Evolutionary conservation across 2,888 invertebrate genomes (phyloP).

Genomic region (Keiferia lycopersicella): DNA sequence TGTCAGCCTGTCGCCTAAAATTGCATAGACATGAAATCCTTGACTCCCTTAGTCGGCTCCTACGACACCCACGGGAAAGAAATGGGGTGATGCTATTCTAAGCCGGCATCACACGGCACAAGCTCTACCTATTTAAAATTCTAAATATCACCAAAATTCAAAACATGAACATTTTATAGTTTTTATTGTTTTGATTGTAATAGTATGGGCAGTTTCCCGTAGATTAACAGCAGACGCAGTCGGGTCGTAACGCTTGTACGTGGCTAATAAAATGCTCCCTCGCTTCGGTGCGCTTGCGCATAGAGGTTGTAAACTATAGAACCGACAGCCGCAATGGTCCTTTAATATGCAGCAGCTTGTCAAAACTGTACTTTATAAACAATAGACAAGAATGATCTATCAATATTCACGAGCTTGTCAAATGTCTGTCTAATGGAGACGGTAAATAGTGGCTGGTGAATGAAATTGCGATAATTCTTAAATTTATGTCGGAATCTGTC

Average conservation of each 20-base stretch:
- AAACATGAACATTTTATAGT: neutral
- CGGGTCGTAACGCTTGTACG: constrained; percentile 59
- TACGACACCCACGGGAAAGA: too few relatives aligned
- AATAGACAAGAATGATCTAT: neutral
- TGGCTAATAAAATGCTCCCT: constrained; percentile 68
- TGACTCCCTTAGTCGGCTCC: too few relatives aligned
- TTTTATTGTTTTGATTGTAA: constrained; percentile 25
- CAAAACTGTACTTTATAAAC: neutral
- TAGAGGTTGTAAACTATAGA: constrained; percentile 47
- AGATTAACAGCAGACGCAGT: constrained; percentile 55
- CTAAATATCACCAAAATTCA: neutral
- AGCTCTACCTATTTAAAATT: neutral
- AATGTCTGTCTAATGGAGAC: neutral
- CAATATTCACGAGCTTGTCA: constrained; percentile 2
- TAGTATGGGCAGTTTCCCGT: constrained; percentile 34
- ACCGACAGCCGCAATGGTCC: constrained; percentile 35
- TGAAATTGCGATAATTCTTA: neutral
- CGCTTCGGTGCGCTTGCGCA: constrained; percentile 66
- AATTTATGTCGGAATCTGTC: neutral
- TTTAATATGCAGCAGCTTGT: neutral
- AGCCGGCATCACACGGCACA: too few relatives aligned
- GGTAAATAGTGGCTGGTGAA: neutral
- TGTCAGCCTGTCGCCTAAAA: too few relatives aligned
- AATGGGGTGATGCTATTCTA: too few relatives aligned
- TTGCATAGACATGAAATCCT: too few relatives aligned